Percentiles rank a stretch among this genome's conserved stretches.
Evolutionary conservation across 2,113 vertebrate genomes (phyloP).

Genomic region (Melanerpes aurifrons): DNA sequence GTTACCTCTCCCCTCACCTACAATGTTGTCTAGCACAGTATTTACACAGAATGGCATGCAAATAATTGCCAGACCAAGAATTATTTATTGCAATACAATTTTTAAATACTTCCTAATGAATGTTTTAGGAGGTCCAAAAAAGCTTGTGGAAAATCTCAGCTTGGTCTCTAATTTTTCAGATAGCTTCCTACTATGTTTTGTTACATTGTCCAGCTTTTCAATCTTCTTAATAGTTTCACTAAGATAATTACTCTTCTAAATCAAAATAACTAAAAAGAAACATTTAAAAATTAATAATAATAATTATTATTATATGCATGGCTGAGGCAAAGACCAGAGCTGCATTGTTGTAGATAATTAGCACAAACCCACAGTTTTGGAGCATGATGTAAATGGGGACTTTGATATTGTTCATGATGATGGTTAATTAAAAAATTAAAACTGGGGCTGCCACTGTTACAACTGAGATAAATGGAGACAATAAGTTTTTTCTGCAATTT

Average conservation of each 20-base stretch:
- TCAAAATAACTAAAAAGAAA: background rate
- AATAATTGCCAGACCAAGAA: background rate
- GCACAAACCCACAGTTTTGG: rapidly evolving
- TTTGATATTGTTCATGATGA: background rate
- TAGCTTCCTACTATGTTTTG: background rate
- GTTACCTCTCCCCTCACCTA: background rate
- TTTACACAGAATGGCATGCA: background rate
- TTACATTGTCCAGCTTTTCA: background rate
- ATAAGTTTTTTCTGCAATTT: background rate
- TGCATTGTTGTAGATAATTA: background rate
- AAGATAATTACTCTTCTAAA: background rate
- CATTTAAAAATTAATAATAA: background rate
- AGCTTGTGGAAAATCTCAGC: background rate
- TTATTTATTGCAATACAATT: background rate
- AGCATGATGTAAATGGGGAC: background rate
- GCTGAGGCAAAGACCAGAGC: background rate
- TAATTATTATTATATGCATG: background rate
- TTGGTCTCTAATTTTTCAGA: background rate
- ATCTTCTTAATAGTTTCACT: background rate
- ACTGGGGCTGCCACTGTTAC: background rate
- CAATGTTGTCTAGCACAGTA: background rate
- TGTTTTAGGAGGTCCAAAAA: background rate
- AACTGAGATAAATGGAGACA: background rate
- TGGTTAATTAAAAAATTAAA: background rate
- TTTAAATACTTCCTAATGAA: background rate